Evolutionary conservation across 2,888 invertebrate species (phyloP).

Genomic region (Gonocerus acuteangulatus): DNA sequence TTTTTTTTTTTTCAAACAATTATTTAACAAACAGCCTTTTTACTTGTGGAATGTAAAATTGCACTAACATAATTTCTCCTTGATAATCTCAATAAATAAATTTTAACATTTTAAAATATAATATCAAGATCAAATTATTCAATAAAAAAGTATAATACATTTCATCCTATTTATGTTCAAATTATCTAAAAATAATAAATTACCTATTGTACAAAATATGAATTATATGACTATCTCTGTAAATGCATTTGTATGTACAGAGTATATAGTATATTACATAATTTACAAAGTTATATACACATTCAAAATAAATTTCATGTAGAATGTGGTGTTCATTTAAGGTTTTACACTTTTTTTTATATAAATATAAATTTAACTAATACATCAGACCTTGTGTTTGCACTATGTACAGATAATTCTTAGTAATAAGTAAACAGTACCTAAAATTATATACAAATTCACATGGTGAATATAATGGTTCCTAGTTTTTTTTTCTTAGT

Average conservation of each 20-base stretch:
- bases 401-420: background rate
- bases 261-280: background rate
- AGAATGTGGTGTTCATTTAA: background rate
- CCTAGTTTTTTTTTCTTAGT: background rate
- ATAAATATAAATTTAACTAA: background rate
- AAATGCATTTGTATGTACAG: background rate
- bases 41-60: too few species aligned
- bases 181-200: background rate
- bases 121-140: background rate
- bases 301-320: background rate
- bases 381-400: background rate
- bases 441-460: background rate
- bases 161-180: background rate
- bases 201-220: background rate
- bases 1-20: too few species aligned
- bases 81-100: too few species aligned
- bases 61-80: too few species aligned
- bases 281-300: background rate
- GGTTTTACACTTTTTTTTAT: background rate
- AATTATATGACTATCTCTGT: background rate
- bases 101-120: too few species aligned
- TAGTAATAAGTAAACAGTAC: background rate
- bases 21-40: too few species aligned
- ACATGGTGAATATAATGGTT: background rate
- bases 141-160: background rate